Evolutionary conservation across 2,113 vertebrate species (phyloP).

Genomic region (Rattus norvegicus): GRCr8 NC_086022.1:133236501-133237000

Average conservation of each 20-base stretch:
- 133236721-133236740: not conserved
- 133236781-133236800: not conserved
- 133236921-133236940: not conserved
- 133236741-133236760: not conserved
- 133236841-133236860: not conserved
- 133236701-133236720: not conserved
- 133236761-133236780: not conserved
- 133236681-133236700: too few species aligned
- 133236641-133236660: not conserved
- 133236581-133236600: not conserved
- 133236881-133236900: not conserved
- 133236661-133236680: not conserved
- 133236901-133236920: not conserved
- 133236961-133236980: not conserved
- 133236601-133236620: not conserved
- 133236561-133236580: not conserved
- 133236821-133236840: not conserved
- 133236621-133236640: not conserved
- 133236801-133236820: not conserved
- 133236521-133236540: not conserved
- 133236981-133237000: not conserved
- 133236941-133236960: not conserved
- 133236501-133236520: not conserved
- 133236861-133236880: not conserved
- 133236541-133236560: slow-evolving; percentile 3